These are phyloP conservation scores for Eilema depressum DNA, from an alignment of 2,888 invertebrate species.

Conservation along the genomic window DNA sequence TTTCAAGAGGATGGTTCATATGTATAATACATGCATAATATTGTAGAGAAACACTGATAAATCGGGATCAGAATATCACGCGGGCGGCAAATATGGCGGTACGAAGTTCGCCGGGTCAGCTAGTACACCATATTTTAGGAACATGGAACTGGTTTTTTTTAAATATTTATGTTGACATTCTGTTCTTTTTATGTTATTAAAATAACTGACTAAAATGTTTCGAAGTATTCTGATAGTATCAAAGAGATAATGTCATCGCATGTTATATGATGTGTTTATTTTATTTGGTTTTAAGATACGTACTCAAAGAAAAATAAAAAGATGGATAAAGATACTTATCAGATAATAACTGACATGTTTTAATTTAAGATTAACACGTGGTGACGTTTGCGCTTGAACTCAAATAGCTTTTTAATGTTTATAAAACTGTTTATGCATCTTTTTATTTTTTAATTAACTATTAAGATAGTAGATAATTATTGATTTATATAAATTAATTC, in stretches of 20 bases:
- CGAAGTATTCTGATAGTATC: neutral
- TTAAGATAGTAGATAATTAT: neutral
- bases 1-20: no score
- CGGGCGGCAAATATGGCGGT: no score
- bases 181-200: neutral
- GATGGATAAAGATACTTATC: conserved; percentile 34
- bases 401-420: conserved; percentile 3
- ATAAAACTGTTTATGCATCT: neutral
- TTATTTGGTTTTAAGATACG: conserved; percentile 23
- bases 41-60: no score
- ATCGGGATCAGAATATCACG: no score
- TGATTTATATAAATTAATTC: neutral
- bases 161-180: neutral
- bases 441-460: neutral
- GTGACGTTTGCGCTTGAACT: neutral
- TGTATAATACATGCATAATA: no score
- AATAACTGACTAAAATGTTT: neutral
- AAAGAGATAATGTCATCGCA: neutral
- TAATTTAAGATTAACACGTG: conserved; percentile 31
- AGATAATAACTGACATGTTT: conserved; percentile 36
- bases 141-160: neutral
- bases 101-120: no score
- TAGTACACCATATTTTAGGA: neutral
- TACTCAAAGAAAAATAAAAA: conserved; percentile 37
- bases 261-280: neutral